Evolutionary conservation across 2,113 vertebrate genomes (phyloP).

Genomic region (Loxodonta africana): DNA sequence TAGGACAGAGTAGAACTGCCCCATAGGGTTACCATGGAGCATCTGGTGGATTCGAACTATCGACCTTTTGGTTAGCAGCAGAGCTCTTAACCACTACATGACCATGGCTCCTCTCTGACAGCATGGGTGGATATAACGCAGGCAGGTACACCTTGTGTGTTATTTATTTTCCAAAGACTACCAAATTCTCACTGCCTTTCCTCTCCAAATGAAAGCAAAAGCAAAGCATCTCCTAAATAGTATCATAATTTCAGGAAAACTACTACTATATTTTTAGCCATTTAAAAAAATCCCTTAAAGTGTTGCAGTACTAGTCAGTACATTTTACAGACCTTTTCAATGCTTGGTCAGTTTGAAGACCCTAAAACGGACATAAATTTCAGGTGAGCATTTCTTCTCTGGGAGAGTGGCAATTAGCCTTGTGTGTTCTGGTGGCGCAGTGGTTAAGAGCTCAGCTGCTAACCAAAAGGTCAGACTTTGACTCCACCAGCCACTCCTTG

Average conservation of each 20-base stretch:
- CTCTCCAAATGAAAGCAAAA: constrained; percentile 51
- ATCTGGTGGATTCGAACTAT: no score
- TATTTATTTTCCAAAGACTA: constrained; percentile 33
- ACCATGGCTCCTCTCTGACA: no score
- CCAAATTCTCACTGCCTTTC: background rate
- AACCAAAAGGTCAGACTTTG: no score
- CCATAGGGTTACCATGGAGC: no score
- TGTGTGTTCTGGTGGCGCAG: constrained; percentile 11
- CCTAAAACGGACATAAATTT: constrained; percentile 66
- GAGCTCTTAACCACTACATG: no score
- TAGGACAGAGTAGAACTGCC: no score
- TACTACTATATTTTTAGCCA: constrained; percentile 33
- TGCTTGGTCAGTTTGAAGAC: constrained; percentile 75
- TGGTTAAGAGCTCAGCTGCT: no score
- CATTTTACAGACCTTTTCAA: constrained; percentile 85
- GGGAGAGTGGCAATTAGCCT: constrained; percentile 71
- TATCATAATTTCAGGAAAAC: background rate
- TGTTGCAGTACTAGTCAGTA: constrained; percentile 54
- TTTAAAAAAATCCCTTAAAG: constrained; percentile 52
- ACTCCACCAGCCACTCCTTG: no score
- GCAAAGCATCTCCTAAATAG: background rate
- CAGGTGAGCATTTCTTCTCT: constrained; percentile 60
- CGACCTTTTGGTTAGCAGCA: no score
- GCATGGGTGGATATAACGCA: background rate
- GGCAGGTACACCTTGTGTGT: background rate